Evolutionary conservation across 1,140 invertebrate genomes (phyloP).

Genomic region (Caerostris extrusa): DNA sequence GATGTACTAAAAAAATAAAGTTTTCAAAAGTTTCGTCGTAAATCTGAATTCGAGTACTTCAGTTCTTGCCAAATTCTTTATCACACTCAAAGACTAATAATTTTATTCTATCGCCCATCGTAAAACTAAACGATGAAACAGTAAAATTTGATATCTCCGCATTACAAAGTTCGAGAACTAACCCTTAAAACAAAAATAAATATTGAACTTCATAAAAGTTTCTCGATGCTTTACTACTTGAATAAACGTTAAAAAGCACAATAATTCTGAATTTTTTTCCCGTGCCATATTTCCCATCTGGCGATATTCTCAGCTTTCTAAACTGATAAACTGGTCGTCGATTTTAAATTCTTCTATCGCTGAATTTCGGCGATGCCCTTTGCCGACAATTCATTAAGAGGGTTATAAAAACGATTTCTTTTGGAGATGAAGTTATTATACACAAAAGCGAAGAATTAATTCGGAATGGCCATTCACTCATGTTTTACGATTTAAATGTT

Average conservation of each 20-base stretch:
- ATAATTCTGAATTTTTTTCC: neutral
- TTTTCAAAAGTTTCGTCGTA: too few species aligned
- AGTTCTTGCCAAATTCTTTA: too few species aligned
- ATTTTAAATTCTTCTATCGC: neutral
- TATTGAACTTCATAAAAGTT: slow-evolving; percentile 35
- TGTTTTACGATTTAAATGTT: neutral
- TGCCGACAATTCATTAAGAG: neutral
- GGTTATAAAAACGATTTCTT: neutral
- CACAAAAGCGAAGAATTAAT: neutral
- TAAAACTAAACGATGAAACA: neutral
- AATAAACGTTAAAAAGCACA: neutral
- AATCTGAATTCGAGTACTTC: too few species aligned
- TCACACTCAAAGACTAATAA: too few species aligned
- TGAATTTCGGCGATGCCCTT: neutral
- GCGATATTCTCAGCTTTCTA: neutral
- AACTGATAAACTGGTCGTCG: neutral
- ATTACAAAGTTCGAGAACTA: neutral
- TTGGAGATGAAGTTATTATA: neutral
- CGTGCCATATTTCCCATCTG: neutral
- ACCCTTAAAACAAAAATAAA: neutral
- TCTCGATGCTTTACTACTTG: neutral
- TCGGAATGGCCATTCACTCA: neutral
- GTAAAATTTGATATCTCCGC: neutral
- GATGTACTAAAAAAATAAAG: too few species aligned
- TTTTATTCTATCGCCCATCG: too few species aligned